Percentiles rank a stretch among this genome's conserved stretches.
phyloP scores from a whole-genome alignment of 2,797 vertebrate species.

The Darevskia nairensis region DNA sequence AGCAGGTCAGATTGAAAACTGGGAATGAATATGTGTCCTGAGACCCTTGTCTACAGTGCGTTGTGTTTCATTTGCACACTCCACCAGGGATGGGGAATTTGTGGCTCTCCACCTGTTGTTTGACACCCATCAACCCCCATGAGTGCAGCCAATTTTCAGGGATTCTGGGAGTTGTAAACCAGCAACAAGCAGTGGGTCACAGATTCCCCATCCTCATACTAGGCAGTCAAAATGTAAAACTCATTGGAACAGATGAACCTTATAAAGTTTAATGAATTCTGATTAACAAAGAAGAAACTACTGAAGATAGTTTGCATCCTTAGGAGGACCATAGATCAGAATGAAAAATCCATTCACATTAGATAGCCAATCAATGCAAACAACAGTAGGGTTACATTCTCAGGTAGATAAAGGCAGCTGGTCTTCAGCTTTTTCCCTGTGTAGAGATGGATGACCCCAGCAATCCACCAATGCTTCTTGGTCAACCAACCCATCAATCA shows the following conservation, averaged over 20 bases:
- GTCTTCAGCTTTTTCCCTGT: not conserved
- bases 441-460: not conserved
- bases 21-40: not conserved
- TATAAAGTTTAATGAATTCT: not conserved
- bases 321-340: not conserved
- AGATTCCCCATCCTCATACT: not conserved
- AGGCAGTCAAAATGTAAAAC: not conserved
- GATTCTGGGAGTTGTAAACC: not conserved
- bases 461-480: not conserved
- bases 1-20: not conserved
- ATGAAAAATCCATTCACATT: not conserved
- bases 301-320: too few species aligned
- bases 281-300: not conserved
- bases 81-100: not conserved
- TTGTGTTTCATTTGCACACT: not conserved
- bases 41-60: not conserved
- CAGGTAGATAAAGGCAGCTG: not conserved
- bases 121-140: not conserved
- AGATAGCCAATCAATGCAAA: not conserved
- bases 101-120: not conserved
- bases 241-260: not conserved
- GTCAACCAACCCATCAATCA: not conserved
- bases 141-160: not conserved
- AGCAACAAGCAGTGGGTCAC: not conserved
- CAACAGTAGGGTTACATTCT: not conserved